phyloP scores from a whole-genome alignment of 1,140 invertebrate species.

The Listronotus oregonensis region DNA sequence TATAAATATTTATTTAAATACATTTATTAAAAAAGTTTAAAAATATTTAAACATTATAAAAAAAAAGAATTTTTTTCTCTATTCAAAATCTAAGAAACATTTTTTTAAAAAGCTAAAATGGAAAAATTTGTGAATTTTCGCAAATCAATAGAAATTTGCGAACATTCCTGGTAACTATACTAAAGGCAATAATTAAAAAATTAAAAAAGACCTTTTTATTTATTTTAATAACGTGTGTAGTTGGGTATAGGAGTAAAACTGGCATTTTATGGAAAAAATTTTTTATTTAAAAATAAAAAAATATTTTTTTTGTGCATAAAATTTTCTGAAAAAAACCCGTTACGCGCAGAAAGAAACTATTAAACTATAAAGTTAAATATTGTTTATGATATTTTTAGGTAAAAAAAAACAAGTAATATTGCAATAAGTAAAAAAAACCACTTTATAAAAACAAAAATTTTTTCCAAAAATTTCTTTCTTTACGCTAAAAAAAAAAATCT shows the following conservation, averaged over 20 bases:
- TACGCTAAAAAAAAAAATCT: too few species aligned
- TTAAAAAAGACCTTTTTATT: constrained; percentile 24
- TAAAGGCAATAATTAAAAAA: constrained; percentile 43
- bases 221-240: constrained; percentile 21
- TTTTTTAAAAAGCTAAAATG: constrained; percentile 27
- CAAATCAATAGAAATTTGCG: constrained; percentile 38
- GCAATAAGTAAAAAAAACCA: too few species aligned
- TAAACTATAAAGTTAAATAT: too few species aligned
- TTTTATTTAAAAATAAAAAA: constrained; percentile 35
- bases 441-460: too few species aligned
- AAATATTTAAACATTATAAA: constrained; percentile 37
- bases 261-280: constrained; percentile 53
- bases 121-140: constrained; percentile 30
- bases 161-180: constrained; percentile 44
- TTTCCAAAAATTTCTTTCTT: too few species aligned
- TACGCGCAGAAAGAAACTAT: too few species aligned
- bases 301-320: constrained; percentile 39
- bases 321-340: too few species aligned
- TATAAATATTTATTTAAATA: constrained; percentile 36
- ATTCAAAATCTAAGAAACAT: constrained; percentile 23
- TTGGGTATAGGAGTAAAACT: constrained; percentile 45
- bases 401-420: too few species aligned
- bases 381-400: too few species aligned
- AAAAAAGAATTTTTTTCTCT: constrained; percentile 32
- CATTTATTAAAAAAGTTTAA: constrained; percentile 32